A percentile compares a stretch with the other conserved stretches of the same genome.
Conservation (phyloP, 1,140 invertebrate species). For the Homalodisca vitripennis region DNA sequence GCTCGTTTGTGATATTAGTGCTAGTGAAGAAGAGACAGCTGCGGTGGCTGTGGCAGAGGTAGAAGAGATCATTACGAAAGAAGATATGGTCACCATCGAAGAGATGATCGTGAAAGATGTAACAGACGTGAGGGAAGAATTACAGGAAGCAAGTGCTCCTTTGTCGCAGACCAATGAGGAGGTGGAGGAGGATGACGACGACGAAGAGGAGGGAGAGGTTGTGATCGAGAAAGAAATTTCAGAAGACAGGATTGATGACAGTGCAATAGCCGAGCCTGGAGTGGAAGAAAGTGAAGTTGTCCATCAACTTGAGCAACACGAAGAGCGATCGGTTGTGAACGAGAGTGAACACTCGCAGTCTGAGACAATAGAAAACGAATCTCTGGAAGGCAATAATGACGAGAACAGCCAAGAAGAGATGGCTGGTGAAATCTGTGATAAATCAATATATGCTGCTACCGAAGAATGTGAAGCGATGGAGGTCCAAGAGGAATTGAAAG, state of each 20-base stretch:
- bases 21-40: constrained; percentile 21
- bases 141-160: too few species aligned
- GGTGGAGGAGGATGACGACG: neutral
- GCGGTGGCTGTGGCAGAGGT: neutral
- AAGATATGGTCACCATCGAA: neutral
- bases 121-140: too few species aligned
- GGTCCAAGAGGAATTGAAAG: too few species aligned
- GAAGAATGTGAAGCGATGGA: too few species aligned
- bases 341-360: neutral
- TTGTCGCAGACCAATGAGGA: too few species aligned
- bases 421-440: too few species aligned
- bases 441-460: too few species aligned
- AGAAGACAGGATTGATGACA: neutral
- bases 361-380: too few species aligned
- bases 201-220: neutral
- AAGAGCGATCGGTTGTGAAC: neutral
- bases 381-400: too few species aligned
- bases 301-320: too few species aligned
- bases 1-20: constrained; percentile 22
- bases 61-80: constrained; percentile 26
- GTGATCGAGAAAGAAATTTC: neutral
- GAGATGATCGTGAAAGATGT: too few species aligned
- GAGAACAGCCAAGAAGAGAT: too few species aligned
- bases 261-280: neutral
- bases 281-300: neutral